A percentile compares a stretch with the other conserved stretches of the same genome.
phyloP scores from a whole-genome alignment of 2,797 vertebrate species.

The Thaleichthys pacificus region DNA sequence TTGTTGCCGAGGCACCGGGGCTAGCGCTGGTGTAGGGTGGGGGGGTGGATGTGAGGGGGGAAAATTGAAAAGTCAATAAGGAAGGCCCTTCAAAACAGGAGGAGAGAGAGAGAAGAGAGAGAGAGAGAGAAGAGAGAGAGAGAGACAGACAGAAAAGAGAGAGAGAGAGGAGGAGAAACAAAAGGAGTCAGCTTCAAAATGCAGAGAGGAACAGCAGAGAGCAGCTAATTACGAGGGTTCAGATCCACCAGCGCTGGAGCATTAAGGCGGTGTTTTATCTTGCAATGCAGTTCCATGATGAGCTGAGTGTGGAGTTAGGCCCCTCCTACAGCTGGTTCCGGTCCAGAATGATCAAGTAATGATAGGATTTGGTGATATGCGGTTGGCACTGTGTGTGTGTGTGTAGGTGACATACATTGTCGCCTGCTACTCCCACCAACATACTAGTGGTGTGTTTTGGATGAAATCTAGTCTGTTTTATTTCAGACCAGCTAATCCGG shows the following conservation, averaged over 20 bases:
- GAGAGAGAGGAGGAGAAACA: constrained; percentile 43
- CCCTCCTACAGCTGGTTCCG: constrained; percentile 24
- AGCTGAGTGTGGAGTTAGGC: constrained; percentile 45
- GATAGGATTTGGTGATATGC: not conserved
- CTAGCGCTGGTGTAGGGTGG: constrained; percentile 53
- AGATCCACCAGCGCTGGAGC: constrained; percentile 45
- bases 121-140: constrained; percentile 1
- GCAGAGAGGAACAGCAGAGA: constrained; percentile 54
- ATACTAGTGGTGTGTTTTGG: not conserved
- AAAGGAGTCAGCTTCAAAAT: constrained; percentile 72
- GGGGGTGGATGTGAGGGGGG: constrained; percentile 60
- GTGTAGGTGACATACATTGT: constrained; percentile 11
- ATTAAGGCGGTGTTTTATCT: constrained; percentile 60
- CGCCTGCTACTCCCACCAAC: constrained; percentile 7
- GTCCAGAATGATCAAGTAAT: constrained; percentile 2
- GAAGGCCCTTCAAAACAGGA: constrained; percentile 47
- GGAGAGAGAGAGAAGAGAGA: constrained; percentile 27
- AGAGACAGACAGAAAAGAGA: constrained; percentile 8
- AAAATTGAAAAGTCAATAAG: constrained; percentile 82
- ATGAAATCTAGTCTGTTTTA: constrained; percentile 3
- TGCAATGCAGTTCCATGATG: constrained; percentile 48
- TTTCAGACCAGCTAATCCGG: constrained; percentile 47
- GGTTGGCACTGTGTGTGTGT: not conserved
- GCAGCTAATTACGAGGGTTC: constrained; percentile 62
- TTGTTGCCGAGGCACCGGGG: constrained; percentile 43